These are phyloP conservation scores for Eciton burchellii DNA, from an alignment of 1,140 invertebrate genomes.

Conservation along the genomic window DNA sequence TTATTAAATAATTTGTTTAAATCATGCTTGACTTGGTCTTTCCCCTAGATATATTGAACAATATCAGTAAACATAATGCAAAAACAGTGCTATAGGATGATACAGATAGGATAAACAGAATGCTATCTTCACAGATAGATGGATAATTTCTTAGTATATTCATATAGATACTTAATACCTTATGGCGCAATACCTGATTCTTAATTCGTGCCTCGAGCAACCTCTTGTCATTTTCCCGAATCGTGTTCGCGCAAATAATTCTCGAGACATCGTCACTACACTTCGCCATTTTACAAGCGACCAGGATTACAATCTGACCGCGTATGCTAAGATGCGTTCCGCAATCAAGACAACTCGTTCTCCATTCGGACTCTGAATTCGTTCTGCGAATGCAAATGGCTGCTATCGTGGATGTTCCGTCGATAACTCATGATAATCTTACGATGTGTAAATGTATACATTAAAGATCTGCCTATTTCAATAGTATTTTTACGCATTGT, in stretches of 20 bases:
- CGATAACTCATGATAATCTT: conserved; percentile 35
- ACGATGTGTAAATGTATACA: conserved; percentile 6
- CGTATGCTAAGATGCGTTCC: conserved; percentile 5
- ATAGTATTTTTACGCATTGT: too few species aligned
- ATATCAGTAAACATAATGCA: neutral
- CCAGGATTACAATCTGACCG: neutral
- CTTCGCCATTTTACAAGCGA: conserved; percentile 79
- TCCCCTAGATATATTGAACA: conserved; percentile 68
- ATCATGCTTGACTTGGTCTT: conserved; percentile 70
- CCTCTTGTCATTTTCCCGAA: conserved; percentile 78
- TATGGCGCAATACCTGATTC: conserved; percentile 75
- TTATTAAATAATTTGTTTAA: conserved; percentile 78
- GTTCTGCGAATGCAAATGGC: conserved; percentile 55
- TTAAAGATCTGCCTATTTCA: too few species aligned
- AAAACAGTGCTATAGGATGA: neutral
- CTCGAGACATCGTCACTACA: conserved; percentile 71
- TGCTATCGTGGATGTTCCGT: conserved; percentile 24
- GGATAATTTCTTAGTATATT: neutral
- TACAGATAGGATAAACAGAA: neutral
- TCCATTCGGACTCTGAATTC: conserved; percentile 22
- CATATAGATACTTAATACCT: neutral
- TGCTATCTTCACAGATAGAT: too few species aligned
- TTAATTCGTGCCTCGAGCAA: conserved; percentile 74
- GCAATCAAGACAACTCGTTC: neutral
- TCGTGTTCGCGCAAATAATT: conserved; percentile 73